A percentile compares a stretch with the other conserved stretches of the same genome.
These are phyloP conservation scores for Pristionchus entomophagus DNA, from an alignment of 2,888 invertebrate genomes.

Conservation along the genomic window DNA sequence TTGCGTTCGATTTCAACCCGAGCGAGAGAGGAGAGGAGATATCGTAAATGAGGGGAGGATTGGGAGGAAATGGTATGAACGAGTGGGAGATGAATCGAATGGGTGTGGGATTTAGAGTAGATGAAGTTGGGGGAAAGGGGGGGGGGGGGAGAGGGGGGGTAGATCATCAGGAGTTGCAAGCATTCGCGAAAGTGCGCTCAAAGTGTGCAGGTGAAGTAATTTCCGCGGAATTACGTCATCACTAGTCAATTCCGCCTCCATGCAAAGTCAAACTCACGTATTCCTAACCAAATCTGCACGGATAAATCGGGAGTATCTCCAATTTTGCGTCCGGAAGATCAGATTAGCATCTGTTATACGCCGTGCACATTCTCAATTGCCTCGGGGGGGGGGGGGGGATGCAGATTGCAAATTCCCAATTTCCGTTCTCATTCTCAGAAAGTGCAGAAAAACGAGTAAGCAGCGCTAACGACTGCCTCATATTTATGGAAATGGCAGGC, in stretches of 20 bases:
- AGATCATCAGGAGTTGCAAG: too few relatives aligned
- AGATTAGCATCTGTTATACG: background rate
- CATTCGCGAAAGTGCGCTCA: too few relatives aligned
- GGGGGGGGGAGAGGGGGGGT: background rate
- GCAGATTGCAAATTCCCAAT: too few relatives aligned
- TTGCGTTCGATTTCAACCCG: slow-evolving; percentile 26
- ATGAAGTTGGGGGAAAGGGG: background rate
- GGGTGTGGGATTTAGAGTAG: background rate
- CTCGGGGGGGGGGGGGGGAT: too few relatives aligned
- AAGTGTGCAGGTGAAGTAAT: too few relatives aligned
- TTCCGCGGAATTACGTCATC: too few relatives aligned
- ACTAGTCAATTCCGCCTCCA: too few relatives aligned
- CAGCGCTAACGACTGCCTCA: too few relatives aligned
- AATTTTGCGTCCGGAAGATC: background rate
- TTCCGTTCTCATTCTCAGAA: too few relatives aligned
- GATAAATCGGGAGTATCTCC: background rate
- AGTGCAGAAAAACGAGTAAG: too few relatives aligned
- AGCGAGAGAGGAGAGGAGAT: background rate
- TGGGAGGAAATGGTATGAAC: slow-evolving; percentile 14
- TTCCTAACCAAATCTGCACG: slow-evolving; percentile 7
- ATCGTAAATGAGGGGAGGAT: slow-evolving; percentile 31
- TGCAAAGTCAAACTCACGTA: background rate
- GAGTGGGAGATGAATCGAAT: background rate
- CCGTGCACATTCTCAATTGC: too few relatives aligned
- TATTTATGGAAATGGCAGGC: too few relatives aligned